Evolutionary conservation across 1,140 invertebrate species (phyloP).

Genomic region (Aphis gossypii): DNA sequence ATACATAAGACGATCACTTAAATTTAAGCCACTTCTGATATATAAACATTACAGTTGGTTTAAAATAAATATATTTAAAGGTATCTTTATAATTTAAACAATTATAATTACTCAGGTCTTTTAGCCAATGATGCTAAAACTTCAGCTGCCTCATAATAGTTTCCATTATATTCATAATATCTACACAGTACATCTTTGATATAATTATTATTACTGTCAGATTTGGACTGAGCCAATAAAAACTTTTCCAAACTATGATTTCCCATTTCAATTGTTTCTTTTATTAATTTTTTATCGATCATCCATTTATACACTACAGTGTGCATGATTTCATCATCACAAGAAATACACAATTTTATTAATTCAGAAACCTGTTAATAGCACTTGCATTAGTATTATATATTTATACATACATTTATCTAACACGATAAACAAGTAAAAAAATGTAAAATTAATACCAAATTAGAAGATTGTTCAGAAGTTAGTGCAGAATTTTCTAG

Average conservation of each 20-base stretch:
- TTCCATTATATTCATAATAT: conserved; percentile 90
- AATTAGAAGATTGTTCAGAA: conserved; percentile 42
- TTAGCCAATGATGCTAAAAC: conserved; percentile 89
- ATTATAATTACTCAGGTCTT: conserved; percentile 76
- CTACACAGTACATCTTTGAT: conserved; percentile 93
- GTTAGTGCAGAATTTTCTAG: conserved; percentile 39
- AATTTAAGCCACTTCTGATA: conserved; percentile 35
- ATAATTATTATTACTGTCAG: conserved; percentile 62
- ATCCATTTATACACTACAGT: conserved; percentile 94
- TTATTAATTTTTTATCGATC: conserved; percentile 77
- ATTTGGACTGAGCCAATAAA: conserved; percentile 59
- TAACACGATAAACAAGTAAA: not conserved
- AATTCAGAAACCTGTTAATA: conserved; percentile 52
- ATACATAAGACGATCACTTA: conserved; percentile 52
- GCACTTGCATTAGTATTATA: not conserved
- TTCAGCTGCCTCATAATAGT: conserved; percentile 91
- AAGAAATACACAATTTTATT: conserved; percentile 59
- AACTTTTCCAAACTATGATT: conserved; percentile 74
- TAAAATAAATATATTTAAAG: not conserved
- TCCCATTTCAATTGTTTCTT: conserved; percentile 79
- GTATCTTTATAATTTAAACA: not conserved
- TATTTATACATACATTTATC: not conserved
- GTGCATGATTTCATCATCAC: conserved; percentile 85
- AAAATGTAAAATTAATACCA: conserved; percentile 14
- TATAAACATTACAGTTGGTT: not conserved